A percentile compares a stretch with the other conserved stretches of the same genome.
These are phyloP conservation scores for Dendroctonus valens DNA, from an alignment of 1,140 invertebrate genomes.

Conservation along the genomic window DNA sequence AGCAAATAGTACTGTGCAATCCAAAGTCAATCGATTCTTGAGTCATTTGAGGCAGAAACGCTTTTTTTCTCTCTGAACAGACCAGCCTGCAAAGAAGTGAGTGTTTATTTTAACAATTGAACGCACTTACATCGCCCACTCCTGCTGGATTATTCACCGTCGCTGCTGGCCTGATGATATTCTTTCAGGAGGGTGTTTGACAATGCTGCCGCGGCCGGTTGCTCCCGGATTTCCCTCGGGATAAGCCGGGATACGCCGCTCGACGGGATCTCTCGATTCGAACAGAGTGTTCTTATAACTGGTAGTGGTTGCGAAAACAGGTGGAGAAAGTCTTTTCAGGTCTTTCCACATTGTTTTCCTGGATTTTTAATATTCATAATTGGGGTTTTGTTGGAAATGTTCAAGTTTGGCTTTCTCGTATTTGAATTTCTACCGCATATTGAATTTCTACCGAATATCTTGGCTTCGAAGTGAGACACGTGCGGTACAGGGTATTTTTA, in stretches of 20 bases:
- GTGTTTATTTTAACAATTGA: conserved; percentile 32
- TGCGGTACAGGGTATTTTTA: too few relatives aligned
- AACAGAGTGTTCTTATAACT: conserved; percentile 21
- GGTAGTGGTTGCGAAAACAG: conserved; percentile 14
- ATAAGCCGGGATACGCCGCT: conserved; percentile 15
- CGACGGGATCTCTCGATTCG: conserved; percentile 7
- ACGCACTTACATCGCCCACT: conserved; percentile 28
- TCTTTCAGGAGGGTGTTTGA: conserved; percentile 35
- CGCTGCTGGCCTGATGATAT: conserved; percentile 26
- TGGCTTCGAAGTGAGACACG: too few relatives aligned
- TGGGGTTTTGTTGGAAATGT: too few relatives aligned
- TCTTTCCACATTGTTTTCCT: too few relatives aligned
- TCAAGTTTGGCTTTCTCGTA: too few relatives aligned
- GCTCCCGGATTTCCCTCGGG: conserved; percentile 32
- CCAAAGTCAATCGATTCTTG: too few relatives aligned
- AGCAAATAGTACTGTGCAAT: too few relatives aligned
- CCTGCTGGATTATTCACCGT: conserved; percentile 28
- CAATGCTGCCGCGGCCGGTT: conserved; percentile 31
- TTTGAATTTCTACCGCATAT: too few relatives aligned
- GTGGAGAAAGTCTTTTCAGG: conserved; percentile 23
- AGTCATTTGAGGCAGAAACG: conserved; percentile 2
- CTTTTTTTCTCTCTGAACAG: conserved; percentile 2
- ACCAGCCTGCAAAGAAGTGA: conserved; percentile 23
- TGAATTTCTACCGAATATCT: too few relatives aligned
- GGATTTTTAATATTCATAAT: too few relatives aligned